Percentiles rank a stretch among this genome's conserved stretches.
Conservation (phyloP, 2,888 invertebrate genomes). For the Lithophane leautieri region DNA sequence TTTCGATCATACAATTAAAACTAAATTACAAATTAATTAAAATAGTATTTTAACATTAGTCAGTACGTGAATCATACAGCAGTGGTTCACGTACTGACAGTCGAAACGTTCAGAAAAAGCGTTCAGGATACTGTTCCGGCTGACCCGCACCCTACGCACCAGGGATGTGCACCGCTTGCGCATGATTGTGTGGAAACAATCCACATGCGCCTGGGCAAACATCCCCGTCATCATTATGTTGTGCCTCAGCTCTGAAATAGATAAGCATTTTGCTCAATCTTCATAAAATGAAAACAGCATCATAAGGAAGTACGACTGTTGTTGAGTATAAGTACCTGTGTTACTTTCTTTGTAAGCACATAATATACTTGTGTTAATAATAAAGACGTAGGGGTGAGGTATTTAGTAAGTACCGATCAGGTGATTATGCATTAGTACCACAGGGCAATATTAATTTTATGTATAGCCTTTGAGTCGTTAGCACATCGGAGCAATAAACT, state of each 20-base stretch:
- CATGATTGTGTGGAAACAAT: no score
- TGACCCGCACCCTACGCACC: no score
- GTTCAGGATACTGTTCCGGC: no score
- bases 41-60: no score
- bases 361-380: neutral
- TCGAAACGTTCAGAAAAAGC: no score
- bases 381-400: neutral
- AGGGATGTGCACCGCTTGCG: no score
- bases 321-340: neutral
- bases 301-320: conserved; percentile 25
- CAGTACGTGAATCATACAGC: no score
- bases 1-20: no score
- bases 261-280: neutral
- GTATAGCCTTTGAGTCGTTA: conserved; percentile 39
- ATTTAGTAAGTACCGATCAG: conserved; percentile 48
- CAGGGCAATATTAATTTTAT: conserved; percentile 38
- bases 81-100: no score
- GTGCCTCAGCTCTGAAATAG: neutral
- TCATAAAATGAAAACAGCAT: neutral
- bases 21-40: no score
- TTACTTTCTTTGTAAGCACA: neutral
- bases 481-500: conserved; percentile 35
- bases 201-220: no score
- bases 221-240: no score
- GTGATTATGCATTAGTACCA: conserved; percentile 20